A percentile compares a stretch with the other conserved stretches of the same genome.
Evolutionary conservation across 2,113 vertebrate genomes (phyloP).

Genomic region (Ia io): DNA sequence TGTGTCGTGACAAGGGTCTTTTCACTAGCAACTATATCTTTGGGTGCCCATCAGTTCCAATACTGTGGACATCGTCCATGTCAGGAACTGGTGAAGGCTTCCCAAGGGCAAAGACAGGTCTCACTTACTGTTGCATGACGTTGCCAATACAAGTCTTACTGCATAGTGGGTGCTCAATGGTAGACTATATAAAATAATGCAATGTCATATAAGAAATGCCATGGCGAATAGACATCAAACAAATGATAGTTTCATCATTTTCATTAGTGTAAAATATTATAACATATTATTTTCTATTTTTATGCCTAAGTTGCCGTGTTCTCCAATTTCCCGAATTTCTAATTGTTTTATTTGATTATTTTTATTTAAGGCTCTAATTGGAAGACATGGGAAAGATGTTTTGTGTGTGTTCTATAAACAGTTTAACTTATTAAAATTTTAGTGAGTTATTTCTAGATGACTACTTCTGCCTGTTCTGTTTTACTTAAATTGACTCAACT

Average conservation of each 20-base stretch:
- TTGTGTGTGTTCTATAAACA: neutral
- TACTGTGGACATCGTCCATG: neutral
- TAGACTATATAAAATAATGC: neutral
- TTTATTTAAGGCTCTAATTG: neutral
- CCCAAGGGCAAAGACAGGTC: neutral
- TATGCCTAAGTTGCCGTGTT: neutral
- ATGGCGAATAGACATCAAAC: neutral
- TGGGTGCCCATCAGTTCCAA: neutral
- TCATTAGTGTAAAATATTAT: neutral
- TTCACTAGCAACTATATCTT: neutral
- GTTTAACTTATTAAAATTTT: neutral
- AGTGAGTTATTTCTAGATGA: neutral
- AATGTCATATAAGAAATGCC: neutral
- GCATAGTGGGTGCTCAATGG: neutral
- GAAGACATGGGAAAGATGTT: neutral
- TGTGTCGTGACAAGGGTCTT: neutral
- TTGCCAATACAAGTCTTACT: neutral
- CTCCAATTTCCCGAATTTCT: neutral
- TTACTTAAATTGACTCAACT: neutral
- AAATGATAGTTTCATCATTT: neutral
- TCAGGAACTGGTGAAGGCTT: neutral
- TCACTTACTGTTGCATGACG: neutral
- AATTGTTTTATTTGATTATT: neutral
- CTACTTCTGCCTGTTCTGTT: neutral
- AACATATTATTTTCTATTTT: neutral